These are phyloP conservation scores for Thymelicus sylvestris DNA, from an alignment of 2,888 invertebrate genomes.

Conservation along the genomic window DNA sequence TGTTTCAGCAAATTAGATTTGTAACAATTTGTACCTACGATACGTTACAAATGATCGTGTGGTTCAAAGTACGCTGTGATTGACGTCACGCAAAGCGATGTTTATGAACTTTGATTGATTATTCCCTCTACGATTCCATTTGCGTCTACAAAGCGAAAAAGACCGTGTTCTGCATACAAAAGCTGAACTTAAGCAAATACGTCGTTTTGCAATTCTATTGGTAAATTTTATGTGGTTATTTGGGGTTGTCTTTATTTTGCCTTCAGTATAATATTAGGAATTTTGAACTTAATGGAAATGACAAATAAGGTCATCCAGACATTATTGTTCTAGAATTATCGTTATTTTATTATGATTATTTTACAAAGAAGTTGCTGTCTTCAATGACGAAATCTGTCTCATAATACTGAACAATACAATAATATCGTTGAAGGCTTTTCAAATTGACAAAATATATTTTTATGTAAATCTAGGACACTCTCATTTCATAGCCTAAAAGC, in stretches of 20 bases:
- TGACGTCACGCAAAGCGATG: conserved; percentile 4
- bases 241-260: conserved; percentile 9
- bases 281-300: no score
- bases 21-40: no score
- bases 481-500: neutral
- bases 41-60: no score
- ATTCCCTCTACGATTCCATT: conserved; percentile 8
- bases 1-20: no score
- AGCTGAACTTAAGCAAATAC: conserved; percentile 27
- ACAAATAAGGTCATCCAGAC: no score
- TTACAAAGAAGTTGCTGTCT: no score
- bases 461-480: conserved; percentile 6
- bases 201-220: conserved; percentile 26
- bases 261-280: neutral
- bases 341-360: no score
- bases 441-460: neutral
- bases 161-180: conserved; percentile 30
- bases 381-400: neutral
- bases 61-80: neutral
- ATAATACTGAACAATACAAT: neutral
- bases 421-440: no score
- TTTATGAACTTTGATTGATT: neutral
- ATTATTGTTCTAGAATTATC: no score
- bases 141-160: conserved; percentile 27
- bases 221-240: conserved; percentile 22